Evolutionary conservation across 2,888 invertebrate genomes (phyloP).

Genomic region (Phaedon cochleariae): DNA sequence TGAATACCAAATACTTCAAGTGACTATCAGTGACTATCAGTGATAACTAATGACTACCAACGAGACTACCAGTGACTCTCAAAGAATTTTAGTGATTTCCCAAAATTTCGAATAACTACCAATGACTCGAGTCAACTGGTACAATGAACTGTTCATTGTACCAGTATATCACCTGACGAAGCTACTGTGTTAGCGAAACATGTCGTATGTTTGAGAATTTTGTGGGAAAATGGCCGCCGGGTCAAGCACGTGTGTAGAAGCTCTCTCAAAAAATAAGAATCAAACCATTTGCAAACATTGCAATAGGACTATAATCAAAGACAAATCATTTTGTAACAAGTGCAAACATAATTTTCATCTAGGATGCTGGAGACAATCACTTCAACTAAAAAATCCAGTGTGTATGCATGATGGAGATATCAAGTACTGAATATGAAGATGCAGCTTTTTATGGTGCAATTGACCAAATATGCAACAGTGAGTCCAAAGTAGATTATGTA

Average conservation of each 20-base stretch:
- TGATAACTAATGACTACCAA: no score
- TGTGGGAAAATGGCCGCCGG: neutral
- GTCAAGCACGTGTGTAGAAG: slow-evolving; percentile 3
- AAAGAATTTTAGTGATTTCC: no score
- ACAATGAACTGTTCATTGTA: no score
- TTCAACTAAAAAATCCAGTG: slow-evolving; percentile 6
- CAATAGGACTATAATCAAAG: slow-evolving; percentile 7
- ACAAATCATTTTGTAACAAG: slow-evolving; percentile 7
- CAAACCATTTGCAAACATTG: slow-evolving; percentile 8
- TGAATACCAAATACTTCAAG: no score
- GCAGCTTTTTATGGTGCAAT: neutral
- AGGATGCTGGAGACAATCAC: slow-evolving; percentile 4
- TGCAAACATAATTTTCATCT: slow-evolving; percentile 17
- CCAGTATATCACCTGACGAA: no score
- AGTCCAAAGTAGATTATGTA: neutral
- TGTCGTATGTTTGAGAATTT: no score
- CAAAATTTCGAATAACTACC: no score
- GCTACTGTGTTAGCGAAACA: no score
- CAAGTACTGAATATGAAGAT: slow-evolving; percentile 6
- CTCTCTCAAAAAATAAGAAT: slow-evolving; percentile 13
- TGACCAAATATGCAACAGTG: neutral
- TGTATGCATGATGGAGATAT: neutral
- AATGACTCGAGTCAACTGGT: no score
- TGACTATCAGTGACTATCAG: no score
- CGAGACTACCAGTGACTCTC: no score